These are phyloP conservation scores for Hyles euphorbiae DNA, from an alignment of 1,140 invertebrate species.

Conservation along the genomic window DNA sequence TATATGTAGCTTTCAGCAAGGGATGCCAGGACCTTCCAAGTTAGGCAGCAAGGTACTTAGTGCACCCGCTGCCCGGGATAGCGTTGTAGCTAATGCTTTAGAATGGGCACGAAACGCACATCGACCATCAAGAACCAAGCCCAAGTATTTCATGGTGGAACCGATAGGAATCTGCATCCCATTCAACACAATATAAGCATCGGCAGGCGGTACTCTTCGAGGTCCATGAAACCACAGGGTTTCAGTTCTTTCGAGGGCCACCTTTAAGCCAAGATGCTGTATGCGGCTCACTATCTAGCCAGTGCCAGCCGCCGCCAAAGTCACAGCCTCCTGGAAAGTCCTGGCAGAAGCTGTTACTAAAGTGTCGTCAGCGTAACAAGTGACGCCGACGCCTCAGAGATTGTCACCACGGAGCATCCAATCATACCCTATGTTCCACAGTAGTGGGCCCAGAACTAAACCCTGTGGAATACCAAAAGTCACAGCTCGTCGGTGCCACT, in stretches of 20 bases:
- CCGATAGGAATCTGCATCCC: background rate
- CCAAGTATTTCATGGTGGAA: no score
- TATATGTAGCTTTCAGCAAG: no score
- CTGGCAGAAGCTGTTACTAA: background rate
- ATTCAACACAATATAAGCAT: background rate
- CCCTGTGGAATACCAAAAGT: background rate
- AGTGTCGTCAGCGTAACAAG: slow-evolving; percentile 2
- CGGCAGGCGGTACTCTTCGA: background rate
- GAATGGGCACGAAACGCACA: slow-evolving; percentile 7
- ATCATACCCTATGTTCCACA: slow-evolving; percentile 4
- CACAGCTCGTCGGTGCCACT: background rate
- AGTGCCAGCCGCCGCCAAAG: background rate
- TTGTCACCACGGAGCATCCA: slow-evolving; percentile 1
- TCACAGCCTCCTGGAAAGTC: background rate
- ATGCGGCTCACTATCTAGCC: background rate
- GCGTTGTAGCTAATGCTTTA: no score
- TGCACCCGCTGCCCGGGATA: no score
- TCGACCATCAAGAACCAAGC: background rate
- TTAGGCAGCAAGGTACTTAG: no score
- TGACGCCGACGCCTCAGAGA: background rate
- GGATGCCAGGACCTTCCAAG: no score
- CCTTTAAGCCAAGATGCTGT: background rate
- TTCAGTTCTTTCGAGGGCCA: slow-evolving; percentile 5
- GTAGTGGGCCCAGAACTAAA: background rate
- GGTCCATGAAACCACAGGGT: slow-evolving; percentile 3